A percentile compares a stretch with the other conserved stretches of the same genome.
Evolutionary conservation across 1,140 invertebrate genomes (phyloP).

Genomic region (Pomacea maculata): DNA sequence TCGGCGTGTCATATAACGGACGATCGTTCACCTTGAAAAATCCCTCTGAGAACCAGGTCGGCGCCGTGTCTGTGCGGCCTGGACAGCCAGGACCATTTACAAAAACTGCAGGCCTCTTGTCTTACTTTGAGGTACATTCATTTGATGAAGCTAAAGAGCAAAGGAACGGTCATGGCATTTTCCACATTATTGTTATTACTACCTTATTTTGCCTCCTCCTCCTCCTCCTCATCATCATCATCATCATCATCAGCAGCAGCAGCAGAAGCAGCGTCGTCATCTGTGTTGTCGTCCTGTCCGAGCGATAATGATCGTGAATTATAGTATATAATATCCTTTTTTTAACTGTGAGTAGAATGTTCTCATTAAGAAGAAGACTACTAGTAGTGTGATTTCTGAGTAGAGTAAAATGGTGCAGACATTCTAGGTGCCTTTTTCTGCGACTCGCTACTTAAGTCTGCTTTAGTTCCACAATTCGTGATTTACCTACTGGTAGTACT

Average conservation of each 20-base stretch:
- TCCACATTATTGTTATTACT: background rate
- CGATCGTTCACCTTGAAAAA: conserved; percentile 31
- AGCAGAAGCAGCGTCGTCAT: too few relatives aligned
- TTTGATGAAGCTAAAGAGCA: background rate
- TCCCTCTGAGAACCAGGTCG: conserved; percentile 15
- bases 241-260: too few relatives aligned
- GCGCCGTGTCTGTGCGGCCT: conserved; percentile 20
- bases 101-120: conserved; percentile 88
- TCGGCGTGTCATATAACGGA: conserved; percentile 83
- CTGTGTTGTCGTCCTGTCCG: too few relatives aligned
- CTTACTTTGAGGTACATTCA: conserved; percentile 81
- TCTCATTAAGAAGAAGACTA: background rate
- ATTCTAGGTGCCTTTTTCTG: background rate
- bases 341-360: too few relatives aligned
- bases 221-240: too few relatives aligned
- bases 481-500: too few relatives aligned
- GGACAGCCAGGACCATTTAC: conserved; percentile 80
- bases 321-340: too few relatives aligned
- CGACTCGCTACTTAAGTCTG: too few relatives aligned
- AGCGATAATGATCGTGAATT: too few relatives aligned
- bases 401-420: background rate
- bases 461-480: too few relatives aligned
- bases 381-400: background rate
- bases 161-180: too few relatives aligned
- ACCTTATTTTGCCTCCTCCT: too few relatives aligned